Conservation (phyloP, 2,888 invertebrate genomes). For the Odontocolon sp. region DNA sequence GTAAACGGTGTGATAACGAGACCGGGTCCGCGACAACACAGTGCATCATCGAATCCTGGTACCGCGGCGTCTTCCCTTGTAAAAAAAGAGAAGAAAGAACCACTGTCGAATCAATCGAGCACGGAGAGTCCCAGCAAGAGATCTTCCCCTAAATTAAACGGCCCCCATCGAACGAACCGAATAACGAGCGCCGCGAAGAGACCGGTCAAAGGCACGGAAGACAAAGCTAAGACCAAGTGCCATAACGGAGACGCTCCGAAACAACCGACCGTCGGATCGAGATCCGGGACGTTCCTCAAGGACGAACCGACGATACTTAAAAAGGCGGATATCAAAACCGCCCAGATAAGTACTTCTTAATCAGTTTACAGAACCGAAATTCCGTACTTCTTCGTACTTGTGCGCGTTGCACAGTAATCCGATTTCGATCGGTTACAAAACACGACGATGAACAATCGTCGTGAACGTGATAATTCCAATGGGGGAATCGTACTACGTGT, state of each 20-base stretch:
- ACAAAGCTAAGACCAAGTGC: conserved; percentile 73
- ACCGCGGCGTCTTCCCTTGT: neutral
- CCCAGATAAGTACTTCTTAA: conserved; percentile 75
- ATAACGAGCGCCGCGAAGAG: conserved; percentile 61
- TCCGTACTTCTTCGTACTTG: neutral
- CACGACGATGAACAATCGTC: conserved; percentile 33
- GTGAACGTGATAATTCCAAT: conserved; percentile 70
- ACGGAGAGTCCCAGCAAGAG: conserved; percentile 75
- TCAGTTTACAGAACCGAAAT: neutral
- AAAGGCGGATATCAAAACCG: conserved; percentile 78
- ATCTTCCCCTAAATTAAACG: conserved; percentile 76
- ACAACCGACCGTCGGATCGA: conserved; percentile 81
- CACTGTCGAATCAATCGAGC: conserved; percentile 68
- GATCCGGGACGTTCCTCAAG: conserved; percentile 89
- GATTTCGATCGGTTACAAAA: conserved; percentile 6
- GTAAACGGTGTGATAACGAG: conserved; percentile 63
- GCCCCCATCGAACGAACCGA: conserved; percentile 65
- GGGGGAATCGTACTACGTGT: conserved; percentile 66
- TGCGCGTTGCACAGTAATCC: neutral
- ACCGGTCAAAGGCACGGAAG: conserved; percentile 64
- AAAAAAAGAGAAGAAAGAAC: conserved; percentile 71
- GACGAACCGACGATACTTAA: conserved; percentile 87
- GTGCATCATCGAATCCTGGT: neutral
- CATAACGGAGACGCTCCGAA: conserved; percentile 73
- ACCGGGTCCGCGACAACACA: conserved; percentile 64